Conservation (phyloP, 2,113 vertebrate species). For the Gallinago undulata region DNA sequence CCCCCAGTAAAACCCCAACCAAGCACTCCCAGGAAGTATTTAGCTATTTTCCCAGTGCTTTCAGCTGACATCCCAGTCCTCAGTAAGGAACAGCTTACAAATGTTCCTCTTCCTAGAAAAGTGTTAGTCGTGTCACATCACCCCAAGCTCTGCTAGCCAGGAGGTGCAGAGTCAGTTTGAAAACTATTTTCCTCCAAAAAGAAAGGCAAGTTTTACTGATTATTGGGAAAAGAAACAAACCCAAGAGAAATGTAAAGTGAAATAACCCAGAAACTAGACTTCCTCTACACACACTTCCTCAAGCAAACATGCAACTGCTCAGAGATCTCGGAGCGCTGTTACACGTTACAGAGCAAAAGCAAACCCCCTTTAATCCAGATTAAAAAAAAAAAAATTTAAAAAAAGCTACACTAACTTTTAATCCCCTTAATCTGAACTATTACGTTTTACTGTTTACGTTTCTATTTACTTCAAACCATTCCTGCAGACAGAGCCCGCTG, state of each 20-base stretch:
- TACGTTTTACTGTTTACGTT: neutral
- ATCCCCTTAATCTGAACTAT: neutral
- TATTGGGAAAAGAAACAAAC: neutral
- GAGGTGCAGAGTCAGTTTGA: neutral
- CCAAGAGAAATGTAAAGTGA: neutral
- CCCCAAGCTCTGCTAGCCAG: neutral
- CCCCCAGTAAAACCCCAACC: neutral
- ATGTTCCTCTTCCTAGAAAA: neutral
- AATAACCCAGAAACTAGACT: neutral
- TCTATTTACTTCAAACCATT: neutral
- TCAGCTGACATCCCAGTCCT: neutral
- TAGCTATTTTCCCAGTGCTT: neutral
- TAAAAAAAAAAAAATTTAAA: neutral
- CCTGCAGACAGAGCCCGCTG: neutral
- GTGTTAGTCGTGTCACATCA: neutral
- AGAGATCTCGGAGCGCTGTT: neutral
- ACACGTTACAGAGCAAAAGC: neutral
- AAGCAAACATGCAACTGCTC: neutral
- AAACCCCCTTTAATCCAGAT: neutral
- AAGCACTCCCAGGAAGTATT: neutral
- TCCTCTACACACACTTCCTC: neutral
- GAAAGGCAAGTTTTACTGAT: neutral
- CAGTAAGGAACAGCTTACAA: neutral
- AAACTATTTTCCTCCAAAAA: neutral
- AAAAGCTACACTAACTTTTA: neutral